phyloP scores from a whole-genome alignment of 2,113 vertebrate species.

The Bothrops jararaca region DNA sequence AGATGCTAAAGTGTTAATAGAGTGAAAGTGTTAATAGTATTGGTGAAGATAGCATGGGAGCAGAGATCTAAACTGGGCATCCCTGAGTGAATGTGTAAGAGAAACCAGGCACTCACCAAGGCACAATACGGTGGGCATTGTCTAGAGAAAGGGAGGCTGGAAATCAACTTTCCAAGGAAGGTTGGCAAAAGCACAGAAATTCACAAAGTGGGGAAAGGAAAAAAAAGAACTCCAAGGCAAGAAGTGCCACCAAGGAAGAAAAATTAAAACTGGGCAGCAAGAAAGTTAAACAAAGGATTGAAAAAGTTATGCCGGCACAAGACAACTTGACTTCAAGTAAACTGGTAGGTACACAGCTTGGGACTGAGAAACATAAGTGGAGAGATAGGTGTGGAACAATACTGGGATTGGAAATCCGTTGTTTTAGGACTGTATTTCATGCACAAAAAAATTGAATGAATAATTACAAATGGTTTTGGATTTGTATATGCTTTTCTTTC shows the following conservation, averaged over 20 bases:
- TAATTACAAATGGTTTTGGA: not conserved
- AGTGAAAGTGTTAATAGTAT: not conserved
- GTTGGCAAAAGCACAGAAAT: not conserved
- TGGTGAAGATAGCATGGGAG: not conserved
- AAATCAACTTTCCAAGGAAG: not conserved
- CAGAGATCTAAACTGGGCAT: not conserved
- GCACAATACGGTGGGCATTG: not conserved
- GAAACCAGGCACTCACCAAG: too few species aligned
- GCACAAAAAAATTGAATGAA: not conserved
- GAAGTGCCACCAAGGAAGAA: too few species aligned
- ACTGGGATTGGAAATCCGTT: not conserved
- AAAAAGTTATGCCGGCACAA: not conserved
- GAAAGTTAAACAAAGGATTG: not conserved
- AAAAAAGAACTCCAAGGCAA: not conserved
- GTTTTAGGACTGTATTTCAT: not conserved
- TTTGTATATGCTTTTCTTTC: too few species aligned
- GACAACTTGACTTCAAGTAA: not conserved
- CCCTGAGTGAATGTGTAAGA: not conserved
- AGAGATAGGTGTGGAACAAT: not conserved
- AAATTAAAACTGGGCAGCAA: conserved; percentile 1
- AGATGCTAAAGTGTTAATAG: not conserved
- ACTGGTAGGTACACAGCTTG: not conserved
- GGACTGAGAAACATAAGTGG: not conserved
- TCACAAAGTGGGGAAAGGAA: not conserved
- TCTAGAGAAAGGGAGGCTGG: not conserved